Percentiles rank a stretch among this genome's conserved stretches.
phyloP scores from a whole-genome alignment of 2,797 vertebrate genomes.

The Anas flavirostris region DNA sequence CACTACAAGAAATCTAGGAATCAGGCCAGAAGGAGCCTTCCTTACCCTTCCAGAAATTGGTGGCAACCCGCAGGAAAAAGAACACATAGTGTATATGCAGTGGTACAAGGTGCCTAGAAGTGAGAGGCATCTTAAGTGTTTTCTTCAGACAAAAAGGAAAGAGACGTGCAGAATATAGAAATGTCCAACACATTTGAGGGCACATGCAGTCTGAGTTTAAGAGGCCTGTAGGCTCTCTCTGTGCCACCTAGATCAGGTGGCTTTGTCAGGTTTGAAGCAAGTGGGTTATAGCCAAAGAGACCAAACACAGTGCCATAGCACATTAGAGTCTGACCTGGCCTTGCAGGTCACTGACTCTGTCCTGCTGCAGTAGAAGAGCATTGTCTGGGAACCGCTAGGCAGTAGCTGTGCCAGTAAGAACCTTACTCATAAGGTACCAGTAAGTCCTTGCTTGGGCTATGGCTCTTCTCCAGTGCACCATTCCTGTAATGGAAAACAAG shows the following conservation, averaged over 20 bases:
- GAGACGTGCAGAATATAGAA: not conserved
- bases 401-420: not conserved
- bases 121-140: not conserved
- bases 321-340: not conserved
- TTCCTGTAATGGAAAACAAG: conserved; percentile 34
- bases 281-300: not conserved
- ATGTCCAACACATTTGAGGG: not conserved
- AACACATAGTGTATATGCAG: not conserved
- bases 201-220: not conserved
- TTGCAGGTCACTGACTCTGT: not conserved
- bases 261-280: not conserved
- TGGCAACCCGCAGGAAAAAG: not conserved
- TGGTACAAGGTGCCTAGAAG: not conserved
- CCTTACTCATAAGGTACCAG: too few relatives aligned
- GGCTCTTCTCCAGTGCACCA: not conserved
- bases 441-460: not conserved
- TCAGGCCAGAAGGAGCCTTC: not conserved
- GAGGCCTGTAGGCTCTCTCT: not conserved
- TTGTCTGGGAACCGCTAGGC: not conserved
- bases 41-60: not conserved
- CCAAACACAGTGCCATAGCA: not conserved
- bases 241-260: not conserved
- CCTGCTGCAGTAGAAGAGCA: not conserved
- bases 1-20: not conserved
- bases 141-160: not conserved